Evolutionary conservation across 2,113 vertebrate genomes (phyloP).

Genomic region (Thamnaconus septentrionalis): DNA sequence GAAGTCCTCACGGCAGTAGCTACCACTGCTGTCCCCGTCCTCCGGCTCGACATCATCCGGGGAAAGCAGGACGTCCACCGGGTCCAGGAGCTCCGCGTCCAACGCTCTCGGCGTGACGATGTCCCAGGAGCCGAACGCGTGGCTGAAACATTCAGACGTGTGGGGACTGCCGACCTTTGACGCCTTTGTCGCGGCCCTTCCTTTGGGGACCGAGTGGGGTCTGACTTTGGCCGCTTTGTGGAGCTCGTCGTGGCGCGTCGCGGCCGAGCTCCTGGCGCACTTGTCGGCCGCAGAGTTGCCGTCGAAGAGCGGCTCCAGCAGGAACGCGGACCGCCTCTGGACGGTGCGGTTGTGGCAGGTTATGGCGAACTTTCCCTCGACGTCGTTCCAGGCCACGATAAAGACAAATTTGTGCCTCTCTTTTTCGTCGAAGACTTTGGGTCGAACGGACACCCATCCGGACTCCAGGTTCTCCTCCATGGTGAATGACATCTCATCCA

Average conservation of each 20-base stretch:
- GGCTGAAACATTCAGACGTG: slow-evolving; percentile 45
- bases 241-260: slow-evolving; percentile 32
- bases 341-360: slow-evolving; percentile 95
- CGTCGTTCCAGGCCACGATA: slow-evolving; percentile 98
- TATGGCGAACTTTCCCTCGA: slow-evolving; percentile 95
- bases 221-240: slow-evolving; percentile 28
- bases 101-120: slow-evolving; percentile 50
- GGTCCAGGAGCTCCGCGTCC: slow-evolving; percentile 80
- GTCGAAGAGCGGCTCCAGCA: slow-evolving; percentile 67
- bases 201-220: slow-evolving; percentile 40
- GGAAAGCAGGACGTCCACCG: slow-evolving; percentile 49
- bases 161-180: slow-evolving; percentile 12
- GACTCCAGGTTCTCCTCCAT: slow-evolving; percentile 92
- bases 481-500: slow-evolving; percentile 83
- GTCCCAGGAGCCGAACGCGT: slow-evolving; percentile 51
- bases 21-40: slow-evolving; percentile 38
- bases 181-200: slow-evolving; percentile 16
- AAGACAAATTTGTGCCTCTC: slow-evolving; percentile 94
- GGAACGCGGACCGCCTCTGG: slow-evolving; percentile 83
- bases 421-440: slow-evolving; percentile 90
- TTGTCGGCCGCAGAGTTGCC: slow-evolving; percentile 35
- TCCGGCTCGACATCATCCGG: slow-evolving; percentile 52
- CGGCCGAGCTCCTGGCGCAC: slow-evolving; percentile 26
- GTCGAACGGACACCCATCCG: slow-evolving; percentile 93
- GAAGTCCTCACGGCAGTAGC: slow-evolving; percentile 79